Evolutionary conservation across 1,140 invertebrate species (phyloP), one percentile per base, ranked within the genome.

Genomic region (Zophobas morio): DNA sequence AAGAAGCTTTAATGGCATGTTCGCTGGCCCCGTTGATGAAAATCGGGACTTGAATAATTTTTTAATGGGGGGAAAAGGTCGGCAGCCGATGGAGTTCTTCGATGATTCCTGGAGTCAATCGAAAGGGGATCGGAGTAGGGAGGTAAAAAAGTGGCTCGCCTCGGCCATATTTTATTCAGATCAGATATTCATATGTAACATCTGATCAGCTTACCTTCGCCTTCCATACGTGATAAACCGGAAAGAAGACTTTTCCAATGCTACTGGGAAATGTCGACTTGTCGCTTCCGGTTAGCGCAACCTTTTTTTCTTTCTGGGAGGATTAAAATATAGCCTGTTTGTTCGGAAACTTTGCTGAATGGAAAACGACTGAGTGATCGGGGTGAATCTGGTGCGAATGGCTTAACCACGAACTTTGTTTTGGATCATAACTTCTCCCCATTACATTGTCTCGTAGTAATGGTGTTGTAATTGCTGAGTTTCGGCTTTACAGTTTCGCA

Each of bases 201-300:
- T 66, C 60, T 66, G 60, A 66, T 66, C 60, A 66, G 60, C 60
- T 66, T 66, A 66, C 60, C 60, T 66, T 66, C 60, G 60, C 60
- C 60, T 66, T 66, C 60, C 60, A 66, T 66, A 66, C 60, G 60
- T 66, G 60, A 66, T 66, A 66, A 66, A 66, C 60, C 60, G 60
- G 60, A 66, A 66, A 66, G 60, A 66, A 66, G 60, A 66, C 37
- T 66, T 63, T 57, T 60, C 56, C 60, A 66, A 66, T 66, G 60
- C 60, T 42, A 66, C 60, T 66, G 60, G 60, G 60, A 66, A 66
- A 66, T 66, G 60, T 66, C 60, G 60, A 39, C 60, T 66, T 66
- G 60, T 66, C 60, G 40, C 60, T 42, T 66, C 60, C 39, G 39
- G 60, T 66, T 66, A 66, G 60, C 8, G 39, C 60, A 36, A 3